Conservation (phyloP, 2,797 vertebrate genomes). For the Acropternis orthonyx region DNA sequence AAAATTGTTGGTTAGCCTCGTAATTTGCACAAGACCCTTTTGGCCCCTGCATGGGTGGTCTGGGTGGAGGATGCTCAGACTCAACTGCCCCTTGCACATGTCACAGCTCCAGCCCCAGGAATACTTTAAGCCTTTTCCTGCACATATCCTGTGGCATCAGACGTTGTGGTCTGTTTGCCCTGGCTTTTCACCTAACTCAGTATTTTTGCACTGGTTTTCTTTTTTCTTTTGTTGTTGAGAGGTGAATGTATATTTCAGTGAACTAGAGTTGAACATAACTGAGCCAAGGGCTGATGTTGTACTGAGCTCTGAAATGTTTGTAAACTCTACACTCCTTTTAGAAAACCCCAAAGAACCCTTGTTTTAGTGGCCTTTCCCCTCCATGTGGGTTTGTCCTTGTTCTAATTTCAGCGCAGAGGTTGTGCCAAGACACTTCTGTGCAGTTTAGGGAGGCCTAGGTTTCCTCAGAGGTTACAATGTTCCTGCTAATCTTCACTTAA, state of each 20-base stretch:
- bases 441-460: not conserved
- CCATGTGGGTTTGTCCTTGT: fast-evolving
- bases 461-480: not conserved
- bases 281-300: not conserved
- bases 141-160: fast-evolving
- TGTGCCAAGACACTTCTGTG: not conserved
- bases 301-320: not conserved
- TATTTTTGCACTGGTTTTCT: not conserved
- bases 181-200: not conserved
- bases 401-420: not conserved
- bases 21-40: not conserved
- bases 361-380: not conserved
- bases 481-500: not conserved
- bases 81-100: not conserved
- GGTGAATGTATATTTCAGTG: not conserved
- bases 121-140: not conserved
- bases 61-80: not conserved
- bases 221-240: not conserved
- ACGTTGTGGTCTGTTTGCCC: fast-evolving
- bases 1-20: fast-evolving
- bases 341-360: not conserved
- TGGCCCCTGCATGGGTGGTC: not conserved
- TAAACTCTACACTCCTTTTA: not conserved
- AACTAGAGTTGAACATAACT: not conserved
- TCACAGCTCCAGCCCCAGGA: not conserved